phyloP scores from a whole-genome alignment of 2,113 vertebrate genomes.

The Acrocephalus arundinaceus region DNA sequence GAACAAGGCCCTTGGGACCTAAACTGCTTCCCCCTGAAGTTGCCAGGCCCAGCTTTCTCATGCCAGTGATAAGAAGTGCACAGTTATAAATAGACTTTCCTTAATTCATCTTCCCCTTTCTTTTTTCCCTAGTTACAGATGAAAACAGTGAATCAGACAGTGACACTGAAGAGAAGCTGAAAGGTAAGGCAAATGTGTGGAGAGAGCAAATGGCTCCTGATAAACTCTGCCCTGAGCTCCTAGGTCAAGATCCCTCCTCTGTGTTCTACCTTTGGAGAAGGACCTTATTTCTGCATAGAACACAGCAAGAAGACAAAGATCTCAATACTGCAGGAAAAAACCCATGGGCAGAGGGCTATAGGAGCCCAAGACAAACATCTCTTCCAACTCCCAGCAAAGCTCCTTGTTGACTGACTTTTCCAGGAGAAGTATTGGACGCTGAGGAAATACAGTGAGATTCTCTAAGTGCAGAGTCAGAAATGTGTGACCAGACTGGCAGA shows the following conservation, averaged over 20 bases:
- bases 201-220: background rate
- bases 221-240: background rate
- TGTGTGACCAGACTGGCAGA: background rate
- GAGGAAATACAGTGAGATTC: background rate
- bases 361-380: background rate
- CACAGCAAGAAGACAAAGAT: background rate
- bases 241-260: background rate
- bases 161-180: conserved; percentile 93
- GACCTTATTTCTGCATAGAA: background rate
- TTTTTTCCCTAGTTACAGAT: conserved; percentile 81
- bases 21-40: background rate
- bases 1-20: background rate
- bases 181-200: conserved; percentile 78
- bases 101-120: background rate
- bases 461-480: background rate
- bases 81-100: background rate
- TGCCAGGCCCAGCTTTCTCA: background rate
- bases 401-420: background rate
- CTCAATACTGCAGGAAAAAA: background rate
- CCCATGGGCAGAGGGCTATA: background rate
- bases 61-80: background rate
- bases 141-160: conserved; percentile 98
- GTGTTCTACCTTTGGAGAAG: background rate
- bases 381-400: background rate
- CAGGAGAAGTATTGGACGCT: background rate